These are phyloP conservation scores for Uria lomvia DNA, from an alignment of 2,113 vertebrate genomes.

Conservation along the genomic window DNA sequence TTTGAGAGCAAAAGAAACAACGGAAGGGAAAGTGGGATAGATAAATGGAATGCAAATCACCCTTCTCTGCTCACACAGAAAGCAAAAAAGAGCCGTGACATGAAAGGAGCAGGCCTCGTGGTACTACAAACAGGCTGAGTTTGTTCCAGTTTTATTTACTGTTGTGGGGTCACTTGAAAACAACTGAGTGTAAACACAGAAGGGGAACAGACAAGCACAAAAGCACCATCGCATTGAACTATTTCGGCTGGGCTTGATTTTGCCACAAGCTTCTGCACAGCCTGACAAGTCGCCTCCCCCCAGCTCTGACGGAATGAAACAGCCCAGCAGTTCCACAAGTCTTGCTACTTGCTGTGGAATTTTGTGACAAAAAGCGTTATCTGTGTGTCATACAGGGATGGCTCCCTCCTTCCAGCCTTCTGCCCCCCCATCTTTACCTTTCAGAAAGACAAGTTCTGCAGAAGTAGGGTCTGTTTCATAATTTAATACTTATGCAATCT, in stretches of 20 bases:
- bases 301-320: accelerated
- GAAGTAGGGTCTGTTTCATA: background rate
- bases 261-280: background rate
- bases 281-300: background rate
- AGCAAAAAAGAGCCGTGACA: background rate
- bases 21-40: background rate
- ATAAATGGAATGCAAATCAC: conserved; percentile 43
- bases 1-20: conserved; percentile 27
- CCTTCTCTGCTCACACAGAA: background rate
- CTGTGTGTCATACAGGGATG: accelerated
- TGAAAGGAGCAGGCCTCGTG: background rate
- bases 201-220: too few species aligned
- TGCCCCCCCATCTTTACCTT: background rate
- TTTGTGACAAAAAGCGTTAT: accelerated
- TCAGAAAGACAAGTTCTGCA: background rate
- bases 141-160: background rate
- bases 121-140: background rate
- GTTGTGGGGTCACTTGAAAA: background rate
- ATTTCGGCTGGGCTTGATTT: background rate
- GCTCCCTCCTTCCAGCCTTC: background rate
- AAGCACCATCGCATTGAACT: accelerated
- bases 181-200: background rate
- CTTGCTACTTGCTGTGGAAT: accelerated
- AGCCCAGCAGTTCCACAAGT: background rate
- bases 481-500: background rate